Percentiles rank a stretch among this genome's conserved stretches.
phyloP scores from a whole-genome alignment of 2,113 vertebrate species.

The Odontesthes bonariensis region DNA sequence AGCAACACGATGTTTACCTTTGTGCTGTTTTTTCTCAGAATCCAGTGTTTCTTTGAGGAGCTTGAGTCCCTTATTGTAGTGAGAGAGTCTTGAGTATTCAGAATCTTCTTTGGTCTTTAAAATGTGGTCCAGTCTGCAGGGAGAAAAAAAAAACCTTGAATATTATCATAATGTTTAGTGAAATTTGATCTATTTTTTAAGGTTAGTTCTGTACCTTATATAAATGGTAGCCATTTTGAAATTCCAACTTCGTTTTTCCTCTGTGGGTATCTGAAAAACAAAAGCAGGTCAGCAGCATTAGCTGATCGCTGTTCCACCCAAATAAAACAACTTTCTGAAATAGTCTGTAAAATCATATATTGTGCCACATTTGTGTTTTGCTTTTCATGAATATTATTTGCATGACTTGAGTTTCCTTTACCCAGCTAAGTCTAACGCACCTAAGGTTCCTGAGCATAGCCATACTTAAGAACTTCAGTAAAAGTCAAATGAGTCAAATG shows the following conservation, averaged over 20 bases:
- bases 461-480: no score
- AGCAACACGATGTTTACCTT: conserved; percentile 75
- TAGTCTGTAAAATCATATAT: not conserved
- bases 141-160: conserved; percentile 8
- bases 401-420: no score
- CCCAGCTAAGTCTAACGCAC: no score
- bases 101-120: conserved; percentile 79
- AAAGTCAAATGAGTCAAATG: not conserved
- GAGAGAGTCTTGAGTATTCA: conserved; percentile 80
- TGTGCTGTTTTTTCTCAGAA: conserved; percentile 79
- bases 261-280: conserved; percentile 83
- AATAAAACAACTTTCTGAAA: not conserved
- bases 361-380: no score
- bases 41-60: conserved; percentile 85
- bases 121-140: conserved; percentile 84
- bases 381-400: no score
- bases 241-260: conserved; percentile 90
- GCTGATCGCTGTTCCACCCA: not conserved
- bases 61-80: conserved; percentile 86
- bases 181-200: not conserved
- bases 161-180: not conserved
- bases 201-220: conserved; percentile 81
- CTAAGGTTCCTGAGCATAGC: no score
- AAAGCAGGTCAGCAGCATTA: not conserved
- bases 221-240: conserved; percentile 91